A percentile compares a stretch with the other conserved stretches of the same genome.
Evolutionary conservation across 92 coral and sea anemone genomes (phyloP).

Genomic region (Porites rus): DNA sequence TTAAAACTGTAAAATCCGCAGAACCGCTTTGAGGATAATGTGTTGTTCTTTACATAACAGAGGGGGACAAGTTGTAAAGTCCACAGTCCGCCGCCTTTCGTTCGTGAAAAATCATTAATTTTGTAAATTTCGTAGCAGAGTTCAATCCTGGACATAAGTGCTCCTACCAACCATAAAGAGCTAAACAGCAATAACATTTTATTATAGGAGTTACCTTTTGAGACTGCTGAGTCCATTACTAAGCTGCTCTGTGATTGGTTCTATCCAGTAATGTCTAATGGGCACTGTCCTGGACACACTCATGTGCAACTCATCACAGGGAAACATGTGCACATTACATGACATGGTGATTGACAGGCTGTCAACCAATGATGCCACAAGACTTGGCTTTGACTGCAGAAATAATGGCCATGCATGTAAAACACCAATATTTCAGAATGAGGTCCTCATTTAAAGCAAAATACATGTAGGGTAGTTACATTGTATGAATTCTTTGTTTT

Average conservation of each 20-base stretch:
- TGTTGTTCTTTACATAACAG: too few relatives aligned
- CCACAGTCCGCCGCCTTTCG: too few relatives aligned
- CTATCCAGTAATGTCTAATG: constrained; percentile 96
- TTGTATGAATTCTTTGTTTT: too few relatives aligned
- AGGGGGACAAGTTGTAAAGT: too few relatives aligned
- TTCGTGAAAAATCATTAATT: too few relatives aligned
- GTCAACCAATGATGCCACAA: constrained; percentile 58
- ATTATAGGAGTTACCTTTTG: neutral
- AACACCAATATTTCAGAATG: too few relatives aligned
- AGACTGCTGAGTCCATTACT: constrained; percentile 14
- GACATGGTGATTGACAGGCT: constrained; percentile 59
- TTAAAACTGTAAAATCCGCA: too few relatives aligned
- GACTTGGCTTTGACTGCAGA: constrained; percentile 11
- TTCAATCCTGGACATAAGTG: too few relatives aligned
- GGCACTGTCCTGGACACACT: constrained; percentile 94
- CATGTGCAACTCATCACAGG: constrained; percentile 76
- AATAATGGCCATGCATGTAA: neutral
- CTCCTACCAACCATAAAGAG: neutral
- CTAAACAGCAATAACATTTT: neutral
- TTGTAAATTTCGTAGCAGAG: too few relatives aligned
- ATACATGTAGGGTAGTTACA: too few relatives aligned
- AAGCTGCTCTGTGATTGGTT: constrained; percentile 81
- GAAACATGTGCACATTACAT: constrained; percentile 62
- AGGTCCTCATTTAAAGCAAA: too few relatives aligned
- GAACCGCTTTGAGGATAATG: too few relatives aligned